phyloP scores from a whole-genome alignment of 2,113 vertebrate genomes.

The Coptodon rendalli region DNA sequence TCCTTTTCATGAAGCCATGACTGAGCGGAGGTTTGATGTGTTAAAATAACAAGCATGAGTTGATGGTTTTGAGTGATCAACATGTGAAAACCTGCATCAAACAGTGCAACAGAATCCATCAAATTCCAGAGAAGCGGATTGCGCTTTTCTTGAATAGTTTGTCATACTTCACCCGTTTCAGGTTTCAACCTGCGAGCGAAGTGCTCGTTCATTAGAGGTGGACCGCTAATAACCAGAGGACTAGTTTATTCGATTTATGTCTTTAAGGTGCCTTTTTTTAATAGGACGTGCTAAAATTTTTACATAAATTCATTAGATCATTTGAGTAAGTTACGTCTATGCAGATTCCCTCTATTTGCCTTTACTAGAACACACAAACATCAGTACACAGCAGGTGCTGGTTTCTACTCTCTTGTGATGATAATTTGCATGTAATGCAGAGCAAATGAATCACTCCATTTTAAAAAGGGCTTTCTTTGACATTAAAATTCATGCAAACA shows the following conservation, averaged over 20 bases:
- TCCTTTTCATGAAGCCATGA: background rate
- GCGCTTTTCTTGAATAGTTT: background rate
- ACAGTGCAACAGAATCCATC: background rate
- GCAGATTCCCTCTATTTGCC: background rate
- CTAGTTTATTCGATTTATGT: background rate
- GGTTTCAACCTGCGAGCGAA: background rate
- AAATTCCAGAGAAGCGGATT: background rate
- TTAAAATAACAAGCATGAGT: background rate
- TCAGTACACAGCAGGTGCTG: background rate
- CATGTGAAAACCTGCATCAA: background rate
- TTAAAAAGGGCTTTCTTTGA: background rate
- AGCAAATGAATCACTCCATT: background rate
- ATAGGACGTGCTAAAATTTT: background rate
- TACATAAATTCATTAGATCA: background rate
- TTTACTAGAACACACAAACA: background rate
- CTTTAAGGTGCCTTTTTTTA: background rate
- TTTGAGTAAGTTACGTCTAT: background rate
- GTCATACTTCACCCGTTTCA: background rate
- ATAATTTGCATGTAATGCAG: background rate
- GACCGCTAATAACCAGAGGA: background rate
- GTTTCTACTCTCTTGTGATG: background rate
- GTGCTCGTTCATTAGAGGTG: background rate
- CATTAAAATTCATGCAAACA: conserved; percentile 41
- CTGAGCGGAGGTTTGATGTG: background rate
- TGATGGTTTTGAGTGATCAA: background rate